Base-by-base conservation (phyloP, 2,797 vertebrate genomes). In the Diceros bicornis region DNA sequence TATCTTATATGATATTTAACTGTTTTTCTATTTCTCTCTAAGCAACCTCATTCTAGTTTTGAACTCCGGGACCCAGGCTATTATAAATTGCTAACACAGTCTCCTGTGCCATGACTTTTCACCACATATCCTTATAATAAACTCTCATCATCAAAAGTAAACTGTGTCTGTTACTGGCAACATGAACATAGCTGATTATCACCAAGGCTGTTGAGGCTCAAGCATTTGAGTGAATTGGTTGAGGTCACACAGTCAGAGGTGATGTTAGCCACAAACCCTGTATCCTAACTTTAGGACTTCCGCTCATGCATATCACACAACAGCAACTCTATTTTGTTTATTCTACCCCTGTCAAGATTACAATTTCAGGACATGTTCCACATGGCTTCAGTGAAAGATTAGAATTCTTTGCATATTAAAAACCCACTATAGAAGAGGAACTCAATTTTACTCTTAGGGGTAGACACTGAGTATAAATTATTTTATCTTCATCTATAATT, bases 401-500 rank as follows among this genome's bases (percentile, higher is more conserved):
- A 64, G 84, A 94, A 52, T 83, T 18, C 25, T 9, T 50, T 61
- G 11, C 1, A 27, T 62, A 34, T 69, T 62, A 55, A 89, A 89
- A 96, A 34, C 4, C 4, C 27, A 25, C 29, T 37, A 1, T 44
- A 7, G 6, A 32, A 64, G 6, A 69, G 17, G 8, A 95, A 86
- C 20, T 68, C 50, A 82, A 10, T 82, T 85, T 66, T 18, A 74
- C 7, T 2, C 2, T 37, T 55, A 21, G 71, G 18, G 5, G 3
- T 37, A 4, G 34, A 25, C 9, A 69, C 6, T 4, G 1, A 62
- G 18, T 55, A 3, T 61, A 92, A 85, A 85, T 81, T 86, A 62
- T 68, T 85, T 79, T 66, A 61, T 77, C 4, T 87, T 83, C 20
- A 77, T 41, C 23, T 94, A 32, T 21, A 55, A 5, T 93, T 98